Percentiles rank a stretch among this genome's conserved stretches.
Evolutionary conservation across 2,888 invertebrate species (phyloP).

Genomic region (Fragum fragum): DNA sequence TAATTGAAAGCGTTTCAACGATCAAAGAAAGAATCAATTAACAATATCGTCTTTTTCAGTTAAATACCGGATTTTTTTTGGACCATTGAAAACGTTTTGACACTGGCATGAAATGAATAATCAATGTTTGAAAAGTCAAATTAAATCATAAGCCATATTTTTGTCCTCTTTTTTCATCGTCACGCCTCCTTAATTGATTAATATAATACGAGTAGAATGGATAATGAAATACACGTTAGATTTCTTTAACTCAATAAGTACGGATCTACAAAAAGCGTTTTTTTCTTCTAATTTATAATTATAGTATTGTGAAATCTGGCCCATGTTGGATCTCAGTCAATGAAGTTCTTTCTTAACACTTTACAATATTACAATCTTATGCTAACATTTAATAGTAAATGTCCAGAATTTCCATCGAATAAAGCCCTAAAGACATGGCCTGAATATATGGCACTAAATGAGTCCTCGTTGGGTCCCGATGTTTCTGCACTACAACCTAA

Average conservation of each 20-base stretch:
- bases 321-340: neutral
- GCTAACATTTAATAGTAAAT: too few relatives aligned
- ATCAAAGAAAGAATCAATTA: neutral
- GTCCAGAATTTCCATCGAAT: too few relatives aligned
- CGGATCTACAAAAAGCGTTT: neutral
- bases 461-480: too few relatives aligned
- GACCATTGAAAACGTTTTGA: slow-evolving; percentile 12
- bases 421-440: too few relatives aligned
- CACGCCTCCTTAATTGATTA: slow-evolving; percentile 6
- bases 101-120: slow-evolving; percentile 29
- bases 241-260: slow-evolving; percentile 10
- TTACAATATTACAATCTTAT: too few relatives aligned
- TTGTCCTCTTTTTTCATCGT: slow-evolving; percentile 11
- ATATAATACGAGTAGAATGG: slow-evolving; percentile 7
- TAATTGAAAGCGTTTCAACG: too few relatives aligned
- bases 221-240: slow-evolving; percentile 1
- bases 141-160: slow-evolving; percentile 19
- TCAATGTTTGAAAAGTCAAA: slow-evolving; percentile 29
- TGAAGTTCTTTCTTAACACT: neutral
- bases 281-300: neutral
- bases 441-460: too few relatives aligned
- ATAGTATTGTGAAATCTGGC: slow-evolving; percentile 5
- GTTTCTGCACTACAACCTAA: too few relatives aligned
- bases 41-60: neutral
- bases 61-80: neutral